These are phyloP conservation scores for Gerris buenoi DNA, from an alignment of 1,140 invertebrate species.

Conservation along the genomic window DNA sequence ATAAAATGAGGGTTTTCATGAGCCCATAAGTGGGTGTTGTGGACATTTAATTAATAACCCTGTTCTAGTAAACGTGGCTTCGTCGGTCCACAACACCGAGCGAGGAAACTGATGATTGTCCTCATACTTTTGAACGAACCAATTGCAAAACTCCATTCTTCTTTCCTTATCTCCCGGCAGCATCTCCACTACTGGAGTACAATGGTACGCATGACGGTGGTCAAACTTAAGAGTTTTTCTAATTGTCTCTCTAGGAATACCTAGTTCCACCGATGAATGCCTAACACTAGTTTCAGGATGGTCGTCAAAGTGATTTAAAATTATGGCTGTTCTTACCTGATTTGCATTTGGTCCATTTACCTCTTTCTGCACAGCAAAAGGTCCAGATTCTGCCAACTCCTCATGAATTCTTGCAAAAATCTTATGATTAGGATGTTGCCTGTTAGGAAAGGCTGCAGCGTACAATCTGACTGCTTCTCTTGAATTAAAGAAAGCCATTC, in stretches of 20 bases:
- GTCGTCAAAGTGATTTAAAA: neutral
- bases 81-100: neutral
- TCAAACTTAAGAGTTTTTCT: neutral
- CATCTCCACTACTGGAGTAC: neutral
- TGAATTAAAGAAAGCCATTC: neutral
- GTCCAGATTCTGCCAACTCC: neutral
- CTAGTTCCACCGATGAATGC: neutral
- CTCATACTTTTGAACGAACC: neutral
- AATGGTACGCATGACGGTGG: too few relatives aligned
- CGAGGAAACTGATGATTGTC: too few relatives aligned
- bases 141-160: neutral
- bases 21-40: neutral
- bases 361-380: neutral
- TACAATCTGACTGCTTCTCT: neutral
- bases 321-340: neutral
- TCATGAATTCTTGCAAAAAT: neutral
- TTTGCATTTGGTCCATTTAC: neutral
- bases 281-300: neutral
- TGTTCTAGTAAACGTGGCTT: neutral
- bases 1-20: neutral
- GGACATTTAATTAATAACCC: neutral
- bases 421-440: neutral
- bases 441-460: neutral
- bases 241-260: neutral
- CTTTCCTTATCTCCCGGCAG: neutral